These are phyloP conservation scores for Ashinkailepas kermadecensis DNA, from an alignment of 2,888 invertebrate genomes.

Conservation along the genomic window DNA sequence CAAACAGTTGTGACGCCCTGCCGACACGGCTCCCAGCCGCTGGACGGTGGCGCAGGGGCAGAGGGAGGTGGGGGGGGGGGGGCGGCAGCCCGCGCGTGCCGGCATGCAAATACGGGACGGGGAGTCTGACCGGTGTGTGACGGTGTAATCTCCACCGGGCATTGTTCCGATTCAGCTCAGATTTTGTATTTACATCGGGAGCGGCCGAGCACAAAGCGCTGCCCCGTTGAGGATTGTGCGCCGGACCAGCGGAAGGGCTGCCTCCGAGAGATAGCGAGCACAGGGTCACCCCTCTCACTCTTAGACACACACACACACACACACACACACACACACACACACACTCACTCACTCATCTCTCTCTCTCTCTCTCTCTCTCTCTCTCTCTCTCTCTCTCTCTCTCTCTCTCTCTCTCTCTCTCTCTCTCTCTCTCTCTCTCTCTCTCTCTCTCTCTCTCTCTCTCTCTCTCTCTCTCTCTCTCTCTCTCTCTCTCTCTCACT, in stretches of 20 bases:
- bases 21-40: neutral
- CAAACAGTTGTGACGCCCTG: neutral
- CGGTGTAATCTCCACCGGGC: constrained; percentile 6
- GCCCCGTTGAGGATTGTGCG: neutral
- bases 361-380: neutral
- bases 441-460: neutral
- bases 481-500: neutral
- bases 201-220: neutral
- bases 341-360: no score
- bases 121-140: neutral
- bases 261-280: no score
- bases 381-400: neutral
- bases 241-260: no score
- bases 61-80: neutral
- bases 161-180: constrained; percentile 11
- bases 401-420: neutral
- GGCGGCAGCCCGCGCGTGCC: constrained; percentile 1
- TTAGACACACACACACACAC: no score
- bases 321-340: no score
- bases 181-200: constrained; percentile 1
- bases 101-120: constrained; percentile 2
- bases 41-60: no score
- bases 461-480: neutral
- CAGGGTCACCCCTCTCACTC: no score
- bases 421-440: neutral